Percentiles rank a stretch among this genome's conserved stretches.
Conservation (phyloP, 2,797 vertebrate genomes). For the Streptopelia turtur region DNA sequence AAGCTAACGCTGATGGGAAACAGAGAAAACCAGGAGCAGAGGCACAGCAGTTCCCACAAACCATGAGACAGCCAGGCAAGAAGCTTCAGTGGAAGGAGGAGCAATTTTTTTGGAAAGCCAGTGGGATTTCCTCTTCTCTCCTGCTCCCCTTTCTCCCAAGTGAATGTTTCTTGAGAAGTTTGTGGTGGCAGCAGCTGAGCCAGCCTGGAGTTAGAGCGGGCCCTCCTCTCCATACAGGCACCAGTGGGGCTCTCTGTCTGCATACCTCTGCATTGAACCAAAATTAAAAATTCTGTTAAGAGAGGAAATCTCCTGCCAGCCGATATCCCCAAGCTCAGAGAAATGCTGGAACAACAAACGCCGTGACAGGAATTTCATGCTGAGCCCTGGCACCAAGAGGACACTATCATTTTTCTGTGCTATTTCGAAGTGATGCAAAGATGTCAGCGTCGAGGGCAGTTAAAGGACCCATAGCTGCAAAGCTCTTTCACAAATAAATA, state of each 20-base stretch:
- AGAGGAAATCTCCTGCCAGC: conserved; percentile 58
- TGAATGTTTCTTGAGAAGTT: background rate
- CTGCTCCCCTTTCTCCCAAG: background rate
- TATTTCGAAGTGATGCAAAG: conserved; percentile 32
- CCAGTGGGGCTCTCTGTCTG: background rate
- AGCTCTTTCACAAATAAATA: conserved; percentile 32
- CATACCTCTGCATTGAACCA: background rate
- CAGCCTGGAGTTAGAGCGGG: background rate
- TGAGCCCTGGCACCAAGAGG: conserved; percentile 9
- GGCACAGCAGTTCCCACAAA: background rate
- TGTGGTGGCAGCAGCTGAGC: conserved; percentile 15
- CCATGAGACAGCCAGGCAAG: background rate
- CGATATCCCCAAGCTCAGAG: background rate
- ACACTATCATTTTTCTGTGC: background rate
- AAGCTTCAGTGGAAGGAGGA: background rate
- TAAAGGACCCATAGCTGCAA: conserved; percentile 7
- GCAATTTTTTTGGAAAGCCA: background rate
- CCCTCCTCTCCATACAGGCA: background rate
- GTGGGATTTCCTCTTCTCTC: background rate
- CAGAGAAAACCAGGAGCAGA: background rate
- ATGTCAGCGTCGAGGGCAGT: background rate
- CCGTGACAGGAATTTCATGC: conserved; percentile 14
- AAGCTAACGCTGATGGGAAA: background rate
- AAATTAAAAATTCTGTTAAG: conserved; percentile 65
- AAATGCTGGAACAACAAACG: conserved; percentile 2